phyloP scores from a whole-genome alignment of 2,113 vertebrate species.

The Baryphthengus martii region DNA sequence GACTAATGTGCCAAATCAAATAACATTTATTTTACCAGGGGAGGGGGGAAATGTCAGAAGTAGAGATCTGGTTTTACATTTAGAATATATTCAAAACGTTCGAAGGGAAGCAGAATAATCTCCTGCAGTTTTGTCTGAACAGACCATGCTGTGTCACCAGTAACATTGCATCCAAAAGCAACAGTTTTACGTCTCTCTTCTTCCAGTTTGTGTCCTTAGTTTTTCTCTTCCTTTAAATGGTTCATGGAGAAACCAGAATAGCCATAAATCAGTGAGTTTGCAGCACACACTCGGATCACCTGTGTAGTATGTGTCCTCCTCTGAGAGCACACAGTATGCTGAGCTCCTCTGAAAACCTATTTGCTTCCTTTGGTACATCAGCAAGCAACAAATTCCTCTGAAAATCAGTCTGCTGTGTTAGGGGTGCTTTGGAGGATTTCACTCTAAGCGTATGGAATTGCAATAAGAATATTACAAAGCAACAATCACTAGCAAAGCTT shows the following conservation, averaged over 20 bases:
- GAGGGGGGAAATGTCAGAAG: not conserved
- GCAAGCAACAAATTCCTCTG: not conserved
- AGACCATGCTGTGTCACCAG: not conserved
- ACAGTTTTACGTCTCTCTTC: not conserved
- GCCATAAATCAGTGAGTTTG: not conserved
- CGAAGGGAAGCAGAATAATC: not conserved
- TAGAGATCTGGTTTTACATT: constrained; percentile 43
- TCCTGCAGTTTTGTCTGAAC: not conserved
- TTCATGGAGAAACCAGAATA: not conserved
- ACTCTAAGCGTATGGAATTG: not conserved
- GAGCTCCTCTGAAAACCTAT: not conserved
- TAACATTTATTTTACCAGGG: constrained; percentile 24
- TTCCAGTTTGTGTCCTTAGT: not conserved
- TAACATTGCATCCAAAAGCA: not conserved
- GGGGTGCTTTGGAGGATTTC: not conserved
- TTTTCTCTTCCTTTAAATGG: not conserved
- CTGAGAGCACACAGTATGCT: accelerated
- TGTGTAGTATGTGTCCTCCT: accelerated
- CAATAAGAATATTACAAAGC: not conserved
- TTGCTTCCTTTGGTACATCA: not conserved
- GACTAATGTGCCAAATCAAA: constrained; percentile 42
- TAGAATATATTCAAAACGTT: constrained; percentile 25
- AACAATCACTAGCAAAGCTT: not conserved
- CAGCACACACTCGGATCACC: not conserved
- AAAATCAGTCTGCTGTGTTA: not conserved